These are phyloP conservation scores for Chrysolina americana DNA, from an alignment of 2,888 invertebrate species.

Conservation along the genomic window DNA sequence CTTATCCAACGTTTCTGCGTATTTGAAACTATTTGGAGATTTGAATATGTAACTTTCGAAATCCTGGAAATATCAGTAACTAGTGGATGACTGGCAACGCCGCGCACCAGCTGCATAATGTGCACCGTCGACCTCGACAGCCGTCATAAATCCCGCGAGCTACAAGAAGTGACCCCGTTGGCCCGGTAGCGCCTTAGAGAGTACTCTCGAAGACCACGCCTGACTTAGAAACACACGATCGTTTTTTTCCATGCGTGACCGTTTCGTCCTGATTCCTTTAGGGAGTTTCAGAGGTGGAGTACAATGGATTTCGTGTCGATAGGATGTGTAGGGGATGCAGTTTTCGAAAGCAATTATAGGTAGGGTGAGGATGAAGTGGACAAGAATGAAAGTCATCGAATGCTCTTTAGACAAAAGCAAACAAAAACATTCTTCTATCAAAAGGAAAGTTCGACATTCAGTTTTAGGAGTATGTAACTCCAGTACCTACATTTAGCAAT, in stretches of 20 bases:
- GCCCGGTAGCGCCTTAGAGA: slow-evolving; percentile 58
- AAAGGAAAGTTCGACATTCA: no score
- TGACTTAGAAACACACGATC: slow-evolving; percentile 53
- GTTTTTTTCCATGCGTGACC: slow-evolving; percentile 49
- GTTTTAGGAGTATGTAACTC: no score
- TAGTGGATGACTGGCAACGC: background rate
- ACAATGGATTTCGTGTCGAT: background rate
- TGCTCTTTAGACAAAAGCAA: no score
- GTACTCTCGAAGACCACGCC: slow-evolving; percentile 58
- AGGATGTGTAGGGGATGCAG: background rate
- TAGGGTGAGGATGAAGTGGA: background rate
- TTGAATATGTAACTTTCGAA: no score
- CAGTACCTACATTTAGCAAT: no score
- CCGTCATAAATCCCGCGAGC: slow-evolving; percentile 26
- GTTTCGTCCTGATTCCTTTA: slow-evolving; percentile 47
- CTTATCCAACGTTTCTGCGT: no score
- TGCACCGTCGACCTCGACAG: slow-evolving; percentile 24
- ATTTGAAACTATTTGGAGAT: no score
- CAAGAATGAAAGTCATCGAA: no score
- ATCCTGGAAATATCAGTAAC: no score
- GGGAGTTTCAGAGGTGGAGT: slow-evolving; percentile 12
- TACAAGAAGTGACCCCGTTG: slow-evolving; percentile 58
- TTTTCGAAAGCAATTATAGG: background rate
- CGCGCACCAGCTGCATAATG: slow-evolving; percentile 17
- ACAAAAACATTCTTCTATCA: no score